Evolutionary conservation across 2,113 vertebrate species (phyloP).

Genomic region (Onychostoma macrolepis): DNA sequence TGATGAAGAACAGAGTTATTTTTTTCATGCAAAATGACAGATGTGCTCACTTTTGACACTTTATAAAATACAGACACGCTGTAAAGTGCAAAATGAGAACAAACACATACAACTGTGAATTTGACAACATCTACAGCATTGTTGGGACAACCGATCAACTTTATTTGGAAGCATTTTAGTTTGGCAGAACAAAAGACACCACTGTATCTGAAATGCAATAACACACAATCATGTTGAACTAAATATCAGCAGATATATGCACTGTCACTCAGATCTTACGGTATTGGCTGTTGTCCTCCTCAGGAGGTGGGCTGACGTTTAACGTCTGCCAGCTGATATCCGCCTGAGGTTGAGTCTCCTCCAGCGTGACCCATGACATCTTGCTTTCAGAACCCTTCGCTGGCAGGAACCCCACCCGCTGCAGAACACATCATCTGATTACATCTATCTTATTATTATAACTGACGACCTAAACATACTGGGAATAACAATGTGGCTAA

Average conservation of each 20-base stretch:
- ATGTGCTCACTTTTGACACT: too few relatives aligned
- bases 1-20: conserved; percentile 54
- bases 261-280: conserved; percentile 72
- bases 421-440: conserved; percentile 43
- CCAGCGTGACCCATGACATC: conserved; percentile 86
- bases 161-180: too few relatives aligned
- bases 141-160: too few relatives aligned
- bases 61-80: too few relatives aligned
- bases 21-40: background rate
- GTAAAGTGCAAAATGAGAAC: too few relatives aligned
- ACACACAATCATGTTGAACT: background rate
- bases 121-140: too few relatives aligned
- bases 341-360: conserved; percentile 75
- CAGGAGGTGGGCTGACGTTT: conserved; percentile 82
- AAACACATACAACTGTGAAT: too few relatives aligned
- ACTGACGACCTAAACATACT: too few relatives aligned
- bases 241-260: too few relatives aligned
- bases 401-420: conserved; percentile 90
- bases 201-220: background rate
- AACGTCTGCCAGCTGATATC: conserved; percentile 85
- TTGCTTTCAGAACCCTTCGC: conserved; percentile 74
- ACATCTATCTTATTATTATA: too few relatives aligned
- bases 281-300: conserved; percentile 86
- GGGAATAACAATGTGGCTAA: too few relatives aligned
- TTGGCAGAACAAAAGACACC: background rate